These are phyloP conservation scores for Orgyia antiqua DNA, from an alignment of 2,888 invertebrate genomes.

Conservation along the genomic window DNA sequence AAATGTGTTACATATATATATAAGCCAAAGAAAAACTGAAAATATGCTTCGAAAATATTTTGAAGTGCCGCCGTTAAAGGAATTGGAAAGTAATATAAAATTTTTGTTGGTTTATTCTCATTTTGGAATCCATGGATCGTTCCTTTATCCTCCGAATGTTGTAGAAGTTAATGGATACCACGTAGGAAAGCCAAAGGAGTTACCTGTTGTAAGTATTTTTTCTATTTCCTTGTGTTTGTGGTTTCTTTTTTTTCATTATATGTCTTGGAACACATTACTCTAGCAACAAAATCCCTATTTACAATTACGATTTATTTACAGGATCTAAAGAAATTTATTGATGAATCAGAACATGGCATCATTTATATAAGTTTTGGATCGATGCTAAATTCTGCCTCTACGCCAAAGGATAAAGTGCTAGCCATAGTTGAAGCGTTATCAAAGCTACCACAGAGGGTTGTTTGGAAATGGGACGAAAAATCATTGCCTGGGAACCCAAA, in stretches of 20 bases:
- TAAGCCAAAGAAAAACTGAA: slow-evolving; percentile 37
- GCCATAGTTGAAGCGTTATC: slow-evolving; percentile 80
- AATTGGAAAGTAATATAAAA: slow-evolving; percentile 69
- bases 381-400: slow-evolving; percentile 81
- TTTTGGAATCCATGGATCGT: slow-evolving; percentile 68
- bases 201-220: slow-evolving; percentile 51
- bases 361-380: slow-evolving; percentile 89
- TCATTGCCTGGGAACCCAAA: slow-evolving; percentile 73
- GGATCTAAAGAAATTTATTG: slow-evolving; percentile 76
- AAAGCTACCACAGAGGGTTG: slow-evolving; percentile 81
- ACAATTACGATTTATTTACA: too few relatives aligned
- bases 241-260: too few relatives aligned
- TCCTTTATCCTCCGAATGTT: slow-evolving; percentile 72
- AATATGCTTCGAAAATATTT: slow-evolving; percentile 50
- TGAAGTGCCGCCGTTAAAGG: slow-evolving; percentile 67
- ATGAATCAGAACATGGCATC: slow-evolving; percentile 81
- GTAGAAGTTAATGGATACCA: slow-evolving; percentile 80
- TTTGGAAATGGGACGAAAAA: slow-evolving; percentile 89
- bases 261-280: too few relatives aligned
- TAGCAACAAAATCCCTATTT: too few relatives aligned
- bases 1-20: slow-evolving; percentile 29
- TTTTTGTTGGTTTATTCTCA: slow-evolving; percentile 77
- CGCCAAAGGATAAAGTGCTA: slow-evolving; percentile 77
- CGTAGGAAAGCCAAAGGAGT: slow-evolving; percentile 49
- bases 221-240: too few relatives aligned